Conservation (phyloP, 2,888 invertebrate species). For the Metallyticus violacea region DNA sequence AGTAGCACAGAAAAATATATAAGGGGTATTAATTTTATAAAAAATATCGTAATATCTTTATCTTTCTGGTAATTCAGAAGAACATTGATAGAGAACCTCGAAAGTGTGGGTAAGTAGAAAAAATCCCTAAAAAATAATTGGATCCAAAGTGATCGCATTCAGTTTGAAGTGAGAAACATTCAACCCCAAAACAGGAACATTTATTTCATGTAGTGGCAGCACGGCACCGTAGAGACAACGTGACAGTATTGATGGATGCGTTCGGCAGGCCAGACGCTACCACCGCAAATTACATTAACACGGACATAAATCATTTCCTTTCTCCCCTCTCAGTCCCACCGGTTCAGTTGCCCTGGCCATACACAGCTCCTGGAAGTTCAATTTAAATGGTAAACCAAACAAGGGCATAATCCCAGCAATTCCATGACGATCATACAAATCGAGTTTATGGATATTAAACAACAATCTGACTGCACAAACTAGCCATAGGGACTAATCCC, state of each 20-base stretch:
- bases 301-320: slow-evolving; percentile 2
- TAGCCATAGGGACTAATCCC: background rate
- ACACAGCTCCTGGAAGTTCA: background rate
- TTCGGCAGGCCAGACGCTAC: background rate
- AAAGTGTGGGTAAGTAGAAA: background rate
- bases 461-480: background rate
- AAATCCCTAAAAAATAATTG: background rate
- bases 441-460: background rate
- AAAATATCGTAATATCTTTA: no score
- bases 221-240: background rate
- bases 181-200: background rate
- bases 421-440: slow-evolving; percentile 1
- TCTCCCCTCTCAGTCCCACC: background rate
- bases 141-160: background rate
- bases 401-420: background rate
- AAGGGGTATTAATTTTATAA: no score
- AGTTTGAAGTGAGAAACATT: background rate
- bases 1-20: no score
- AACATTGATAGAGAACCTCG: background rate
- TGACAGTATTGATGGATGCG: slow-evolving; percentile 3
- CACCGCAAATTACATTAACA: slow-evolving; percentile 12
- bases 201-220: background rate
- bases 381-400: slow-evolving; percentile 8
- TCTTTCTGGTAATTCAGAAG: no score
- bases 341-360: background rate